Conservation (phyloP, 1,140 invertebrate species). For the Scaptomyza hsui region DNA sequence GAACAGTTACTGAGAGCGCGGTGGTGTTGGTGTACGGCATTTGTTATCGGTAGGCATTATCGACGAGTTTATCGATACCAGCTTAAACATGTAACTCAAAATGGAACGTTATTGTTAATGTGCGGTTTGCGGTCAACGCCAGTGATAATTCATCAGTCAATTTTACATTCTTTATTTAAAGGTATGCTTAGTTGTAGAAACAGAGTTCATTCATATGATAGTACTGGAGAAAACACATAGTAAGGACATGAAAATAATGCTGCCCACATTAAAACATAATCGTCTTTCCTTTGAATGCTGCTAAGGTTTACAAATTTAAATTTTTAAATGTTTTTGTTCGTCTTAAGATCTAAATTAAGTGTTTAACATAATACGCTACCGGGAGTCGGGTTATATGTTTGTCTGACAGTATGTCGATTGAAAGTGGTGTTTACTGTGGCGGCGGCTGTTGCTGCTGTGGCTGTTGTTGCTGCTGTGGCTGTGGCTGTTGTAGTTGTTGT, state of each 20-base stretch:
- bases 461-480: constrained; percentile 10
- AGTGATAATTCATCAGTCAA: no score
- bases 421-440: constrained; percentile 32
- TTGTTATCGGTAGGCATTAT: constrained; percentile 1
- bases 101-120: background rate
- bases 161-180: constrained; percentile 34
- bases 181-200: constrained; percentile 37
- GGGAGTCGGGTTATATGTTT: constrained; percentile 16
- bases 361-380: constrained; percentile 33
- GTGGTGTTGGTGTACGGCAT: constrained; percentile 24
- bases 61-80: background rate
- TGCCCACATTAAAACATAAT: constrained; percentile 1
- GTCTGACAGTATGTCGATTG: background rate
- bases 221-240: constrained; percentile 23
- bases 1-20: constrained; percentile 5
- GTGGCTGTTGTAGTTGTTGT: background rate
- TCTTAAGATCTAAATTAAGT: constrained; percentile 26
- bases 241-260: constrained; percentile 3
- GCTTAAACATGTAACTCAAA: background rate
- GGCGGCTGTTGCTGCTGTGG: constrained; percentile 11
- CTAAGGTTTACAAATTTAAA: constrained; percentile 14
- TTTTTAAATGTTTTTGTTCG: constrained; percentile 16
- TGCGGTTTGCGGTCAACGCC: no score
- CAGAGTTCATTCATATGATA: constrained; percentile 19
- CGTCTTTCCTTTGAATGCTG: constrained; percentile 6